Evolutionary conservation across 1,140 invertebrate genomes (phyloP).

Genomic region (Magallana angulata): DNA sequence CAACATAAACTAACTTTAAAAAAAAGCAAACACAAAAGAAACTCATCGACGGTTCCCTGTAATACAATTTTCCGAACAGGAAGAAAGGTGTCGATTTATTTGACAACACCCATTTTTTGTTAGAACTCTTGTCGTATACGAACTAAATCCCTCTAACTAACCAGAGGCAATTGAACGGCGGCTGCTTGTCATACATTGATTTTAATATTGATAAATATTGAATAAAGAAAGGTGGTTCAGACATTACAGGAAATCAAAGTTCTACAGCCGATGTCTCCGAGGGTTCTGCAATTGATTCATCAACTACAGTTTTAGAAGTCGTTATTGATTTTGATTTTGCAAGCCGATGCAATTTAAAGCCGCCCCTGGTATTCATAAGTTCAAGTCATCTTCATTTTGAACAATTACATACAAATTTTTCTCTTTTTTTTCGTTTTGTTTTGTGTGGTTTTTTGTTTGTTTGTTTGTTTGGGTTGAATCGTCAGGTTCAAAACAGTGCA

Average conservation of each 20-base stretch:
- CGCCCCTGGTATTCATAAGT: no score
- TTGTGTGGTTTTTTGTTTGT: neutral
- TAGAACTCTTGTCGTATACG: neutral
- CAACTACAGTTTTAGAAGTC: neutral
- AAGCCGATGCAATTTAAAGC: neutral
- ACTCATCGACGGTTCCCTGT: no score
- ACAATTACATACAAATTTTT: neutral
- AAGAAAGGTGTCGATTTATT: no score
- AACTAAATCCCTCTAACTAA: neutral
- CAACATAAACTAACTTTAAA: no score
- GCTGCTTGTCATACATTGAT: neutral
- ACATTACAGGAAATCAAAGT: constrained; percentile 17
- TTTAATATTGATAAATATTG: constrained; percentile 1
- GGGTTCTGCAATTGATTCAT: constrained; percentile 4
- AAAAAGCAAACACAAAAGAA: no score
- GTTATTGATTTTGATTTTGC: constrained; percentile 11
- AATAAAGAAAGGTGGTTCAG: neutral
- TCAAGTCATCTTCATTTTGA: neutral
- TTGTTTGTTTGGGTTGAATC: no score
- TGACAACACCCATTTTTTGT: neutral
- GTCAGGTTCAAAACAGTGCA: no score
- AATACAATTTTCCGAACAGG: no score
- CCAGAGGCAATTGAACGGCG: neutral
- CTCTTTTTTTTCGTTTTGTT: neutral
- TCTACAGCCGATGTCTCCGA: neutral